Evolutionary conservation across 1,140 invertebrate species (phyloP).

Genomic region (Drosophila dunni): DNA sequence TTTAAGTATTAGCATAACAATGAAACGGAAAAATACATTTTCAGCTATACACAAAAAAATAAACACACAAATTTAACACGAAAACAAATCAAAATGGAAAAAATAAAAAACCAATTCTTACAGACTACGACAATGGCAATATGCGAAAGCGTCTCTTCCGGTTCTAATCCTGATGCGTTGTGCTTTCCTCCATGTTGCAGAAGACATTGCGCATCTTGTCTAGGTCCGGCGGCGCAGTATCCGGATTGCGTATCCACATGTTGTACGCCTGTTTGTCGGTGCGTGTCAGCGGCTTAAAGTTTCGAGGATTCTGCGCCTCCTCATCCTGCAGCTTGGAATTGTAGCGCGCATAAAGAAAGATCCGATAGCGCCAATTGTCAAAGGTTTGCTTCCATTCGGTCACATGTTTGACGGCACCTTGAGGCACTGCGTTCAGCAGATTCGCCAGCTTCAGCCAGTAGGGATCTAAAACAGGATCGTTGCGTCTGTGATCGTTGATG

Average conservation of each 20-base stretch:
- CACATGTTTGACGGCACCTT: conserved; percentile 79
- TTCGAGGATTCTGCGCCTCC: conserved; percentile 77
- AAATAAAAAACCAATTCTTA: conserved; percentile 30
- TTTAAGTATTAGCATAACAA: conserved; percentile 66
- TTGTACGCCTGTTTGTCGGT: conserved; percentile 82
- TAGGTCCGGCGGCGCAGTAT: conserved; percentile 78
- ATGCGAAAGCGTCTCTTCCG: conserved; percentile 19
- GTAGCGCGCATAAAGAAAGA: conserved; percentile 79
- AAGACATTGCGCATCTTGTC: conserved; percentile 83
- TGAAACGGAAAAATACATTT: conserved; percentile 59
- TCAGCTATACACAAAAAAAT: conserved; percentile 48
- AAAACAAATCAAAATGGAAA: conserved; percentile 42
- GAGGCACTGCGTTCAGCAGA: conserved; percentile 75
- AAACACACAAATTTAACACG: conserved; percentile 61
- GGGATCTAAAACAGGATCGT: conserved; percentile 75
- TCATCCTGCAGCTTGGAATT: conserved; percentile 80
- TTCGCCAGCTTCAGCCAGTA: conserved; percentile 80
- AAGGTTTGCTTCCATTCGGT: conserved; percentile 83
- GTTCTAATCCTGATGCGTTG: conserved; percentile 71
- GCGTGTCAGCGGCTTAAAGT: conserved; percentile 77
- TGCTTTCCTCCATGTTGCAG: conserved; percentile 74
- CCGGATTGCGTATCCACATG: conserved; percentile 81
- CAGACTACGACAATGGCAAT: conserved; percentile 64
- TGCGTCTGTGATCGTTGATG: conserved; percentile 77
- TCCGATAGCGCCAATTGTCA: conserved; percentile 81